Percentiles rank a stretch among this genome's conserved stretches.
phyloP scores from a whole-genome alignment of 2,113 vertebrate species.

The Barnardius zonarius region DNA sequence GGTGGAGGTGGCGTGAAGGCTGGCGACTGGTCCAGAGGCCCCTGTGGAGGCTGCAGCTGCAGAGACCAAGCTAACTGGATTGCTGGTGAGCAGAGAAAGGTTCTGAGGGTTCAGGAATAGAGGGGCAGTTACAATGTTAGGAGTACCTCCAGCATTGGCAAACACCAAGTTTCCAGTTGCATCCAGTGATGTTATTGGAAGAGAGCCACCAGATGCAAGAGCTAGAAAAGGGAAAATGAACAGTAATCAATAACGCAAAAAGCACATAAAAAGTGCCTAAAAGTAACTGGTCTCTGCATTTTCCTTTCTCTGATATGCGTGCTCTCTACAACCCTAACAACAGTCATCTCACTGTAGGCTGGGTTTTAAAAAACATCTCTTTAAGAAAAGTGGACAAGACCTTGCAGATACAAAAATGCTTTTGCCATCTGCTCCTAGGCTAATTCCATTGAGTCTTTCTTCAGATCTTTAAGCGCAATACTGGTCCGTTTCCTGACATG shows the following conservation, averaged over 20 bases:
- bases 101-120: constrained; percentile 98
- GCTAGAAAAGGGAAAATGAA: constrained; percentile 71
- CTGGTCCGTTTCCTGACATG: not conserved
- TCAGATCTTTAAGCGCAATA: not conserved
- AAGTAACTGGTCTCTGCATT: not conserved
- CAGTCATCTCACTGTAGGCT: not conserved
- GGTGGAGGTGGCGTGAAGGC: constrained; percentile 87
- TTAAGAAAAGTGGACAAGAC: not conserved
- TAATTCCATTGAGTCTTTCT: not conserved
- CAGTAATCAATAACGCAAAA: not conserved
- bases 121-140: constrained; percentile 94
- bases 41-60: constrained; percentile 82
- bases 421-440: not conserved
- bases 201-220: constrained; percentile 91
- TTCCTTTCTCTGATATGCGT: not conserved
- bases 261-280: not conserved
- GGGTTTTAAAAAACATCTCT: not conserved
- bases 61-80: constrained; percentile 96
- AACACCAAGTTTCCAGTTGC: constrained; percentile 93
- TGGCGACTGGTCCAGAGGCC: constrained; percentile 80
- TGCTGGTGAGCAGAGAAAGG: constrained; percentile 98
- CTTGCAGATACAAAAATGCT: not conserved
- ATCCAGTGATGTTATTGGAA: constrained; percentile 96
- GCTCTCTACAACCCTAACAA: not conserved
- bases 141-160: constrained; percentile 85